A percentile compares a stretch with the other conserved stretches of the same genome.
phyloP scores from a whole-genome alignment of 2,888 invertebrate genomes.

The Standfussiana lucernea region DNA sequence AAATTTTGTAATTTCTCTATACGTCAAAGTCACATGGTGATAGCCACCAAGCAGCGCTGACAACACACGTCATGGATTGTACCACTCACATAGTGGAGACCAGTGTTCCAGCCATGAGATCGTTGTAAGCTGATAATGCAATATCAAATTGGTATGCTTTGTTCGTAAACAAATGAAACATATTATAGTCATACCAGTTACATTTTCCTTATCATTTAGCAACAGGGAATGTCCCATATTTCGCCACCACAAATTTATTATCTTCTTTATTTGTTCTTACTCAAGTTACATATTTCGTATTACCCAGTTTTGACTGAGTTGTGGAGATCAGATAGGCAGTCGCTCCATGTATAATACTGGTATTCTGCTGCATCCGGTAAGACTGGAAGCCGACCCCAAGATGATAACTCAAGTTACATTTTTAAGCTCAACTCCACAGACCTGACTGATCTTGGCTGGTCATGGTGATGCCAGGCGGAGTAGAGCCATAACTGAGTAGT shows the following conservation, averaged over 20 bases:
- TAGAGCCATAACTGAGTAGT: background rate
- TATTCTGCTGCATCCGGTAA: too few species aligned
- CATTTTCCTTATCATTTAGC: background rate
- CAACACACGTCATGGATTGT: background rate
- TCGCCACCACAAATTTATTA: background rate
- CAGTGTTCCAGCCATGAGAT: too few species aligned
- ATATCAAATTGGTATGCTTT: background rate
- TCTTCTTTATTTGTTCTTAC: background rate
- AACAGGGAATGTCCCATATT: background rate
- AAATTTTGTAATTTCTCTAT: conserved; percentile 11
- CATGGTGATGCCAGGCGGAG: too few species aligned
- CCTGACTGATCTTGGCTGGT: background rate
- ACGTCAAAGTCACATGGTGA: background rate
- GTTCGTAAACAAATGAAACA: background rate
- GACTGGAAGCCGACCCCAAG: too few species aligned
- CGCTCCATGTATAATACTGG: too few species aligned
- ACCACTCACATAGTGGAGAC: too few species aligned
- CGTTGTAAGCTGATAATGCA: background rate
- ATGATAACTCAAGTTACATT: background rate
- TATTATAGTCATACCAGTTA: background rate
- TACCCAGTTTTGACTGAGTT: too few species aligned
- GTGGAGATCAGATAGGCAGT: too few species aligned
- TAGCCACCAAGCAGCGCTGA: background rate
- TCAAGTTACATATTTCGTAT: background rate
- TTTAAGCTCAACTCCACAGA: background rate